Base-by-base conservation (phyloP, 2,113 vertebrate genomes). In the Gopherus evgoodei region DNA sequence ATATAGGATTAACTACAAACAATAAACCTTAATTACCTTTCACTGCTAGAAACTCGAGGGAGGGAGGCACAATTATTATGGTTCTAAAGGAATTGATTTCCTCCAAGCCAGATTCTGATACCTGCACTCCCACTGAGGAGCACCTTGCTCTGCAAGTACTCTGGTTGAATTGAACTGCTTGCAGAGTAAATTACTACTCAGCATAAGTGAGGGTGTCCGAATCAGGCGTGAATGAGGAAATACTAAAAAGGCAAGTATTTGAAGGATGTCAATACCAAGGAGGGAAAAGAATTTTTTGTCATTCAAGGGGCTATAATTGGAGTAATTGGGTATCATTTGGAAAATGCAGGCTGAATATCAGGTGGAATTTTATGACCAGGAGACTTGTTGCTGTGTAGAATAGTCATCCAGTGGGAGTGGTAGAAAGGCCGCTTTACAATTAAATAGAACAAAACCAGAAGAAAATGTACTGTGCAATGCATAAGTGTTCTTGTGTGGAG, bases 401-500 rank as follows among this genome's bases (percentile, higher is more conserved):
- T 25, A 42, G 52, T 25, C 22, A 11, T 29, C 52, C 19, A 57
- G 47, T 4, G 49, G 2, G 5, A 76, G 52, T 44, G 72, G 80
- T 89, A 53, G 86, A 86, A 83, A 2, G 21, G 0, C 21, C 21
- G 3, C 11, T 75, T 75, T 75, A 75, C 42, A 75, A 38, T 25
- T 75, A 75, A 21, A 75, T 25, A 38, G 35, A 16, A 69, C 31
- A 69, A 69, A n/a, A 69, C 14, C 14, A 35, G 35, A 52, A 44
- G 75, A 27, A 44, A 62, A 49, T 54, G 79, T 56, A 7, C 52
- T 38, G 50, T 8, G 4, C 4, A 57, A 0, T 0, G 7, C 12
- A 29, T 2, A 35, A 3, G 0, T 19, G 24, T 1, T 19, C 29
- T 11, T 22, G 4, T 0, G 2, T 59, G 6, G 5, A 21, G 4